A percentile compares a stretch with the other conserved stretches of the same genome.
Evolutionary conservation across 2,888 invertebrate species (phyloP).

Genomic region (Melieria picta): DNA sequence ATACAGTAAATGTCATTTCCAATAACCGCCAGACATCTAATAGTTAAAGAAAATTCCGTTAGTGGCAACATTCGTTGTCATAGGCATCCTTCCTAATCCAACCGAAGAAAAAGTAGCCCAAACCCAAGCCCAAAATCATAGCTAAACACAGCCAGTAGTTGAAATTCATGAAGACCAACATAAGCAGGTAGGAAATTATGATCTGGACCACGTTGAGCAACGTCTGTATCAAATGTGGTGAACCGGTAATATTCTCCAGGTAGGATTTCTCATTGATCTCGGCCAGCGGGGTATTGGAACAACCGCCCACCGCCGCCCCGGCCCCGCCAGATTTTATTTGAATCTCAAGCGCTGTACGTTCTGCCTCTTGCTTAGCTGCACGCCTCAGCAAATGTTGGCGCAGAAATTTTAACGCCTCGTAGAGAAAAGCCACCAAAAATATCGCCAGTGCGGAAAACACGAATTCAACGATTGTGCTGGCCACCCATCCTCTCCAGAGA

Average conservation of each 20-base stretch:
- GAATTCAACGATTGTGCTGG: conserved; percentile 77
- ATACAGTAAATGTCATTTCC: too few species aligned
- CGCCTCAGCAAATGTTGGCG: conserved; percentile 64
- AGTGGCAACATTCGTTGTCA: conserved; percentile 61
- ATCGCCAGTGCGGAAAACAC: conserved; percentile 89
- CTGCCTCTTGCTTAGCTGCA: conserved; percentile 48
- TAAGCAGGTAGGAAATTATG: conserved; percentile 60
- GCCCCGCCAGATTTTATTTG: conserved; percentile 28
- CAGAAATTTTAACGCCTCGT: conserved; percentile 93
- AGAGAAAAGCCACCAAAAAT: conserved; percentile 88
- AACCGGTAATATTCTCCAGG: conserved; percentile 50
- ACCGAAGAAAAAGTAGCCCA: conserved; percentile 64
- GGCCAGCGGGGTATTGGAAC: conserved; percentile 50
- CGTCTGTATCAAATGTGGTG: conserved; percentile 57
- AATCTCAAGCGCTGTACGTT: conserved; percentile 43
- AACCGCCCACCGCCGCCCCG: conserved; percentile 41
- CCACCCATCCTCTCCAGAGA: conserved; percentile 83
- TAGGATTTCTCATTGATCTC: conserved; percentile 46
- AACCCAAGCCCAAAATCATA: conserved; percentile 58
- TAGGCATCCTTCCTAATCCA: conserved; percentile 58
- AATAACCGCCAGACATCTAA: background rate
- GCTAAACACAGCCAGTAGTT: conserved; percentile 65
- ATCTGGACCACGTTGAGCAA: conserved; percentile 60
- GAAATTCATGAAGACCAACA: conserved; percentile 64
- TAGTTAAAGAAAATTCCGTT: conserved; percentile 8